Evolutionary conservation across 2,797 vertebrate species (phyloP).

Genomic region (Toxotes lorentzi): DNA sequence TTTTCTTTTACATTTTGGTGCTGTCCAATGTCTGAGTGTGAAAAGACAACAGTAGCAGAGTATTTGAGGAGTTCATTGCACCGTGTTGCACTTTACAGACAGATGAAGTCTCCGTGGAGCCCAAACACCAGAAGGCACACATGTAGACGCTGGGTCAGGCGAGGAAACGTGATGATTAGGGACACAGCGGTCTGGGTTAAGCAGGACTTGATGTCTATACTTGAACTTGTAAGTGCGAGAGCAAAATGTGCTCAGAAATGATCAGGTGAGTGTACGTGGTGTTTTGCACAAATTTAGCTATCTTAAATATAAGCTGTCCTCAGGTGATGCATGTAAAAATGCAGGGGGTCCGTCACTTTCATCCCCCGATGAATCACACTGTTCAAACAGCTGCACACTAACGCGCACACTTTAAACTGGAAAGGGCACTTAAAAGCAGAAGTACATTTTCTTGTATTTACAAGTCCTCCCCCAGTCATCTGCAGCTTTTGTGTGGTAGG

Average conservation of each 20-base stretch:
- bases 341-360: not conserved
- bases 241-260: not conserved
- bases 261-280: not conserved
- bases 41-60: constrained; percentile 39
- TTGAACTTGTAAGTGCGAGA: constrained; percentile 20
- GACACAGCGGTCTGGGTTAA: not conserved
- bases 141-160: constrained; percentile 53
- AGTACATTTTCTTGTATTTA: constrained; percentile 38
- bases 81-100: not conserved
- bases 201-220: not conserved
- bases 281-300: not conserved
- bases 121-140: constrained; percentile 77
- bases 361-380: not conserved
- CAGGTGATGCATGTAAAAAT: not conserved
- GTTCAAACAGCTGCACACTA: constrained; percentile 5
- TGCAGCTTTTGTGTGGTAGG: constrained; percentile 48
- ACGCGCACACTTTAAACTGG: constrained; percentile 17
- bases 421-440: constrained; percentile 61
- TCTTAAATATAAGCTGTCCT: not conserved
- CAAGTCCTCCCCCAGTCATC: constrained; percentile 22
- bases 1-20: not conserved
- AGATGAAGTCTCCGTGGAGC: constrained; percentile 41
- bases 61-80: not conserved
- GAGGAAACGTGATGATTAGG: constrained; percentile 29
- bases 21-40: not conserved